Conservation (phyloP, 2,797 vertebrate genomes). For the Remorina albescens region DNA sequence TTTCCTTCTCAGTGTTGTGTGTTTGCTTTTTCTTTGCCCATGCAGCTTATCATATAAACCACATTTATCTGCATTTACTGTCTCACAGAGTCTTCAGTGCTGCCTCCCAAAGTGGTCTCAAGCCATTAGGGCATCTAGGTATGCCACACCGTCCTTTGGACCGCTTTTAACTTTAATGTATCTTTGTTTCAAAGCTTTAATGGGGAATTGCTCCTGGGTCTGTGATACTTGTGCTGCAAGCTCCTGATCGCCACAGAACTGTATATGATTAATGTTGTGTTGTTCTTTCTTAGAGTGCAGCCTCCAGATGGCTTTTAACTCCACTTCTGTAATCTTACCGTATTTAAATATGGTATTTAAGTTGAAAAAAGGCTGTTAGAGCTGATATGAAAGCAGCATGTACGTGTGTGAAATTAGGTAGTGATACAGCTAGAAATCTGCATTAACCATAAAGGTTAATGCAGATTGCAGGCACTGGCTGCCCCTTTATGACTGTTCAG, state of each 20-base stretch:
- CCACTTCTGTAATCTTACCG: not conserved
- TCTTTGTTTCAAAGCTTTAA: not conserved
- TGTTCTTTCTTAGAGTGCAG: not conserved
- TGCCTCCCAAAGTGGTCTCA: not conserved
- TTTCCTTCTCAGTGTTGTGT: not conserved
- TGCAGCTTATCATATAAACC: not conserved
- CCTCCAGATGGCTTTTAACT: not conserved
- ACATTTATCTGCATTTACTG: slow-evolving; percentile 16
- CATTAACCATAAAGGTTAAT: no score
- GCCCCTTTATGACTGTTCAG: not conserved
- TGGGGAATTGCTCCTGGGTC: not conserved
- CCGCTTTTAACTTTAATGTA: not conserved
- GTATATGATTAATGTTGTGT: not conserved
- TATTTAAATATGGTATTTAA: not conserved
- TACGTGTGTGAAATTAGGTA: not conserved
- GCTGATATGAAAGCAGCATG: not conserved
- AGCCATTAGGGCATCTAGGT: not conserved
- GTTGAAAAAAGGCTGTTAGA: not conserved
- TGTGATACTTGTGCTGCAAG: not conserved
- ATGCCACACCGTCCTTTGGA: not conserved
- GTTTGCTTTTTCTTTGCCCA: not conserved
- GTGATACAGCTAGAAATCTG: not conserved
- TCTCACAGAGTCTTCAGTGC: not conserved
- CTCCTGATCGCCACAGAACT: not conserved
- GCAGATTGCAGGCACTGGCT: not conserved